Conservation (phyloP, 1,140 invertebrate species). For the Diorhabda sublineata region DNA sequence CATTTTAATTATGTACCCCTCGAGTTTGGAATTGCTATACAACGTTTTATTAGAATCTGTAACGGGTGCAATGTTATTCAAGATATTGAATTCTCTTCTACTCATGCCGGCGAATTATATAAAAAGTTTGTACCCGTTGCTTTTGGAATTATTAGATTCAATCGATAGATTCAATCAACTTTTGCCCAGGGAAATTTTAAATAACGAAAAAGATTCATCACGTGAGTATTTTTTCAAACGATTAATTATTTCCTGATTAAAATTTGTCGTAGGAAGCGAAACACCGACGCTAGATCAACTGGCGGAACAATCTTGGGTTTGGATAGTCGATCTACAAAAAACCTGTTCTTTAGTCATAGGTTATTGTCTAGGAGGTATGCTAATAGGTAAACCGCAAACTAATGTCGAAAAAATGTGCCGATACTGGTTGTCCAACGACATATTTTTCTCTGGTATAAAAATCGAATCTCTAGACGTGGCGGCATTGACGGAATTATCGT, state of each 20-base stretch:
- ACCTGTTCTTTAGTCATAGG: constrained; percentile 59
- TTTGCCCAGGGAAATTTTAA: constrained; percentile 46
- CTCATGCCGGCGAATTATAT: constrained; percentile 50
- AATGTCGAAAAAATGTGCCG: constrained; percentile 49
- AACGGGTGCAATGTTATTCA: constrained; percentile 56
- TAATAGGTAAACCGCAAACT: constrained; percentile 51
- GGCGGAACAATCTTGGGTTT: constrained; percentile 54
- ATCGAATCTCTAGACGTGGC: constrained; percentile 29
- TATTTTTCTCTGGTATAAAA: constrained; percentile 57
- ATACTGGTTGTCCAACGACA: constrained; percentile 52
- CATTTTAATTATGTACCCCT: constrained; percentile 44
- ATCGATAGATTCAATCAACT: constrained; percentile 55
- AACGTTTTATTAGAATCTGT: constrained; percentile 53
- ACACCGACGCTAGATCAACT: constrained; percentile 49
- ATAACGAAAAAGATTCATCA: constrained; percentile 33
- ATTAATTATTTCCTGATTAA: not conserved
- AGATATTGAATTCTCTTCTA: constrained; percentile 56
- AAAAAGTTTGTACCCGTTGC: constrained; percentile 48
- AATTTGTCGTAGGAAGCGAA: constrained; percentile 42
- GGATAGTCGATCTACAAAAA: constrained; percentile 61
- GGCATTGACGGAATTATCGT: constrained; percentile 26
- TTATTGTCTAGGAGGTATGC: constrained; percentile 56
- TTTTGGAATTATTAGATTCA: constrained; percentile 52
- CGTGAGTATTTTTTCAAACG: constrained; percentile 26
- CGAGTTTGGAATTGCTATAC: constrained; percentile 46